These are phyloP conservation scores for Micrasema longulum DNA, from an alignment of 1,140 invertebrate species.

Conservation along the genomic window DNA sequence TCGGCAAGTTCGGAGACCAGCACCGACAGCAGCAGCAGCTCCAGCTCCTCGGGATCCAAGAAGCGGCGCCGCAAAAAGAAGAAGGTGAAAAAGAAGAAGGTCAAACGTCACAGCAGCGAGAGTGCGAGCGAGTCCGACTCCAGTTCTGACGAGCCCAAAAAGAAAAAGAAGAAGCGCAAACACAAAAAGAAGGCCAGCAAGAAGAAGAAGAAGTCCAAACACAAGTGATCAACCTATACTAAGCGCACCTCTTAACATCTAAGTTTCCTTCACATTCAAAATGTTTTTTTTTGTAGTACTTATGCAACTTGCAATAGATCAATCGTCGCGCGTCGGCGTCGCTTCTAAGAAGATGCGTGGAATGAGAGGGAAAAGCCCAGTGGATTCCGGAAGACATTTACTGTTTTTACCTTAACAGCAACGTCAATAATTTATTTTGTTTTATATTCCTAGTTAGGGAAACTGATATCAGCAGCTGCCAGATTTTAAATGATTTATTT, in stretches of 20 bases:
- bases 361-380: no score
- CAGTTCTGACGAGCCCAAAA: conserved; percentile 67
- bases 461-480: no score
- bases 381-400: no score
- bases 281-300: no score
- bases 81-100: conserved; percentile 64
- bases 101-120: conserved; percentile 62
- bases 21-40: conserved; percentile 61
- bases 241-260: not conserved
- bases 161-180: conserved; percentile 67
- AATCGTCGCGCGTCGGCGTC: no score
- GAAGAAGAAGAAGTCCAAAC: conserved; percentile 69
- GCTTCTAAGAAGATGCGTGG: no score
- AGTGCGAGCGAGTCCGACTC: conserved; percentile 65
- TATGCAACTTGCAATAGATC: no score
- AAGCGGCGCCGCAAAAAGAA: conserved; percentile 64
- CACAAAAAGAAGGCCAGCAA: conserved; percentile 68
- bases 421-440: no score
- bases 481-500: no score
- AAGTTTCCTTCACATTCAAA: not conserved
- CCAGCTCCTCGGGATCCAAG: conserved; percentile 61
- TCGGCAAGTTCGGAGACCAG: conserved; percentile 63
- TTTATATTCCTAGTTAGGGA: no score
- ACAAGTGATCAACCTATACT: conserved; percentile 47
- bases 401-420: no score